Percentiles rank a stretch among this genome's conserved stretches.
These are phyloP conservation scores for Teinopalpus imperialis DNA, from an alignment of 2,888 invertebrate species.

Conservation along the genomic window DNA sequence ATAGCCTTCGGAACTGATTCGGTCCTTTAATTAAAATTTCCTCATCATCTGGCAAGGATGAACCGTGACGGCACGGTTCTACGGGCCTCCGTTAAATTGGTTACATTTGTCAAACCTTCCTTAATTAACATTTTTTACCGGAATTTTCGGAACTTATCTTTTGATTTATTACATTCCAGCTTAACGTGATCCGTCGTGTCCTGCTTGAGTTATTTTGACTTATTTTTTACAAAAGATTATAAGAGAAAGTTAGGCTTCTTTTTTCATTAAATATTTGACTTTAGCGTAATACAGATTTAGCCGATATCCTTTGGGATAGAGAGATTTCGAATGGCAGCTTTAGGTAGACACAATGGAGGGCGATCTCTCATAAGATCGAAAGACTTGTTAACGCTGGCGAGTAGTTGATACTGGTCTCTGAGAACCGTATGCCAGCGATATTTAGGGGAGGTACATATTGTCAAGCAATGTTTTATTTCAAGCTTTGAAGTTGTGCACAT, in stretches of 20 bases:
- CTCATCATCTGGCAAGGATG: slow-evolving; percentile 11
- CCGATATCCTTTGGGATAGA: no score
- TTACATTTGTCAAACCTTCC: slow-evolving; percentile 23
- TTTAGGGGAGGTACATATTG: no score
- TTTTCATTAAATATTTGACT: background rate
- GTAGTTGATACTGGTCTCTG: no score
- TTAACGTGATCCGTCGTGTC: slow-evolving; percentile 11
- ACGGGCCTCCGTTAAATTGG: slow-evolving; percentile 15
- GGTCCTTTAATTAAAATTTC: slow-evolving; percentile 22
- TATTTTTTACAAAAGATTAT: background rate
- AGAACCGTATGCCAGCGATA: no score
- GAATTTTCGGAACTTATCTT: slow-evolving; percentile 19
- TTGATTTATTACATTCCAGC: slow-evolving; percentile 18
- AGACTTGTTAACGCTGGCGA: no score
- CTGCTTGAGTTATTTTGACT: slow-evolving; percentile 10
- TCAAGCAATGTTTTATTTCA: no score
- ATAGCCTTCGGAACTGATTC: slow-evolving; percentile 5
- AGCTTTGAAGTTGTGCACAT: no score
- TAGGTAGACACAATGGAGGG: no score
- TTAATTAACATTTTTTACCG: slow-evolving; percentile 24
- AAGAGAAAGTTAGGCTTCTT: background rate
- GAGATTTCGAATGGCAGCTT: no score
- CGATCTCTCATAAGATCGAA: no score
- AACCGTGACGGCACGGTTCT: slow-evolving; percentile 7
- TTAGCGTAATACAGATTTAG: no score